Evolutionary conservation across 2,888 invertebrate genomes (phyloP).

Genomic region (Ethmia dodecea): DNA sequence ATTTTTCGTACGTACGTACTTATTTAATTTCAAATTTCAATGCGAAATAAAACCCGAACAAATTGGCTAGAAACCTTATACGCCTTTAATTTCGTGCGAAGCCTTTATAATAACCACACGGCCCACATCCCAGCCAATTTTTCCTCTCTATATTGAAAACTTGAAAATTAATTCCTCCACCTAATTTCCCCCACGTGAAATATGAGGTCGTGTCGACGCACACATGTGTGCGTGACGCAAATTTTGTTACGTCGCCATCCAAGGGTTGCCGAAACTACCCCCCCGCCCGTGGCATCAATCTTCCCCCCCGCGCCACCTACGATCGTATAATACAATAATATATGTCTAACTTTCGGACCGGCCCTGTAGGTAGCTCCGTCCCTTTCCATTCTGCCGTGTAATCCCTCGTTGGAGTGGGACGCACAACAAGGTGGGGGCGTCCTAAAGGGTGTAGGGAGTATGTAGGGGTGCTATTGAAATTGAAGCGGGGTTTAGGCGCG

Average conservation of each 20-base stretch:
- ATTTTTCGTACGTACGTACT: too few relatives aligned
- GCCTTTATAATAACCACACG: constrained; percentile 37
- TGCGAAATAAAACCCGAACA: too few relatives aligned
- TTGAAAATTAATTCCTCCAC: constrained; percentile 71
- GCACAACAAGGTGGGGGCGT: constrained; percentile 56
- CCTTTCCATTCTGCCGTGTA: constrained; percentile 28
- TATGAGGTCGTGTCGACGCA: constrained; percentile 60
- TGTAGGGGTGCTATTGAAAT: constrained; percentile 76
- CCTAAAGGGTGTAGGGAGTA: constrained; percentile 76
- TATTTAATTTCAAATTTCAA: too few relatives aligned
- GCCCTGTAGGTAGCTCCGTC: constrained; percentile 66
- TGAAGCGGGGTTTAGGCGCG: constrained; percentile 77
- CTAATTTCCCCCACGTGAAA: constrained; percentile 70
- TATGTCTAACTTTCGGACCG: constrained; percentile 77
- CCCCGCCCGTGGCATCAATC: constrained; percentile 66
- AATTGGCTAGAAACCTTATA: constrained; percentile 45
- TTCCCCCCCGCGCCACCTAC: constrained; percentile 73
- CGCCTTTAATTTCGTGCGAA: constrained; percentile 48
- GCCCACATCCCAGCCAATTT: constrained; percentile 44
- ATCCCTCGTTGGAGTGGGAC: constrained; percentile 34
- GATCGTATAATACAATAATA: constrained; percentile 76
- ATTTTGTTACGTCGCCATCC: constrained; percentile 66
- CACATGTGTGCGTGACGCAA: constrained; percentile 63
- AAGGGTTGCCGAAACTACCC: constrained; percentile 74
- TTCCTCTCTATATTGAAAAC: constrained; percentile 66